Conservation (phyloP, 2,888 invertebrate species). For the Caprella mutica region DNA sequence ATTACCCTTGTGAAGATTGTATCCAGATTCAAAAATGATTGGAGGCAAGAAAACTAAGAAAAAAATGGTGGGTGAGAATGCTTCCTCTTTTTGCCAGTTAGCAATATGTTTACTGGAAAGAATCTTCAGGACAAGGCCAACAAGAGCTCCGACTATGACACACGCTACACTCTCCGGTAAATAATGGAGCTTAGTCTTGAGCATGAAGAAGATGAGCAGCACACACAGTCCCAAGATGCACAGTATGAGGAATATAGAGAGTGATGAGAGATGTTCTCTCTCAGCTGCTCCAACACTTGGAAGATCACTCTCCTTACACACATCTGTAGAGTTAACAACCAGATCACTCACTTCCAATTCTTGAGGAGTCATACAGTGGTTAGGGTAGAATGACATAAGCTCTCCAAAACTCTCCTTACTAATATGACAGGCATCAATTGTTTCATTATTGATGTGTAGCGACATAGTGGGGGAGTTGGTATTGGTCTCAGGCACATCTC, state of each 20-base stretch:
- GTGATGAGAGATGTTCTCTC: slow-evolving; percentile 89
- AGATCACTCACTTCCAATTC: neutral
- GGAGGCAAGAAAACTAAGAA: slow-evolving; percentile 92
- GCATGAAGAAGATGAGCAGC: slow-evolving; percentile 81
- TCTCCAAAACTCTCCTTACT: slow-evolving; percentile 10
- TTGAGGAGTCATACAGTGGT: slow-evolving; percentile 12
- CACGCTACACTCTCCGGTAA: slow-evolving; percentile 96
- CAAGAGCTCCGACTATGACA: slow-evolving; percentile 79
- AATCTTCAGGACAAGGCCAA: slow-evolving; percentile 79
- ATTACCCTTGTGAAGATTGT: slow-evolving; percentile 84
- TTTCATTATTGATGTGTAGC: no score
- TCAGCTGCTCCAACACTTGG: slow-evolving; percentile 85
- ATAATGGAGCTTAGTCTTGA: slow-evolving; percentile 90
- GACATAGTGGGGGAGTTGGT: no score
- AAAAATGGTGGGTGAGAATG: slow-evolving; percentile 95
- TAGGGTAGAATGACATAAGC: slow-evolving; percentile 17
- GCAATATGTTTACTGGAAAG: slow-evolving; percentile 78
- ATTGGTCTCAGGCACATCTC: no score
- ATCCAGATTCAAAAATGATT: slow-evolving; percentile 98
- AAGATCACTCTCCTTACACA: slow-evolving; percentile 45
- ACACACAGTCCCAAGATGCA: slow-evolving; percentile 87
- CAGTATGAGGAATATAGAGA: slow-evolving; percentile 95
- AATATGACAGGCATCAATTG: slow-evolving; percentile 17
- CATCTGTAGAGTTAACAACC: neutral
- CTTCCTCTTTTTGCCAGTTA: slow-evolving; percentile 93